Evolutionary conservation across 2,113 vertebrate genomes (phyloP), one percentile per base, ranked within the genome.

Genomic region (Epinephelus moara): DNA sequence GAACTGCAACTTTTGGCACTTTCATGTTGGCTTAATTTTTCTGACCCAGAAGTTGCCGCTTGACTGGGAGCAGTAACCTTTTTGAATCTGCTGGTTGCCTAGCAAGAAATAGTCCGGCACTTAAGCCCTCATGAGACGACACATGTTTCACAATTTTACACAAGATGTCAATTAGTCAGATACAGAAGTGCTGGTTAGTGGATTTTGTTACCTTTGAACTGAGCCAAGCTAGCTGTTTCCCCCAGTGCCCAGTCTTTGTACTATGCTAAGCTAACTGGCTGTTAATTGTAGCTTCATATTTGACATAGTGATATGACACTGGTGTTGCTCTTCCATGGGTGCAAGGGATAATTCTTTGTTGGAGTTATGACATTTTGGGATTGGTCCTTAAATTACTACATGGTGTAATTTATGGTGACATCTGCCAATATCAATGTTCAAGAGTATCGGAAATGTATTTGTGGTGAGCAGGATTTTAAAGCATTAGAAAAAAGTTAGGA

Each of bases 191-290:
- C 6, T 64, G 12, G 37, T n/a, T 52, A 11, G 47, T 49, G 11
- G 9, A 45, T 45, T 42, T 37, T 30, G 27, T 62, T 37, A 37
- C 30, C 6, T 25, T 49, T 17, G 40, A 1, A 27, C 42, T 27
- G 11, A 40, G 6, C 52, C 50, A 70, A 13, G 30, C 33, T 23
- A 40, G 23, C 21, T 0, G 21, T 53, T 50, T 33, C 6, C 55
- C 2, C 10, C 42, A 15, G 12, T 53, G 33, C 18, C 18, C 40
- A 45, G 55, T 62, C 4, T 21, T 63, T 53, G 71, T 15, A 49
- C 59, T 64, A 42, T 47, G 69, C 21, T 71, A 56, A 37, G 59
- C 47, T 75, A 75, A 40, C 30, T 62, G 47, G 21, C 60, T 40
- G 21, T 37, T 40, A 53, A n/a, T 42, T 17, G 12, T 10, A 30